phyloP scores from a whole-genome alignment of 2,888 invertebrate genomes.

The Rhorus exstirpatorius region DNA sequence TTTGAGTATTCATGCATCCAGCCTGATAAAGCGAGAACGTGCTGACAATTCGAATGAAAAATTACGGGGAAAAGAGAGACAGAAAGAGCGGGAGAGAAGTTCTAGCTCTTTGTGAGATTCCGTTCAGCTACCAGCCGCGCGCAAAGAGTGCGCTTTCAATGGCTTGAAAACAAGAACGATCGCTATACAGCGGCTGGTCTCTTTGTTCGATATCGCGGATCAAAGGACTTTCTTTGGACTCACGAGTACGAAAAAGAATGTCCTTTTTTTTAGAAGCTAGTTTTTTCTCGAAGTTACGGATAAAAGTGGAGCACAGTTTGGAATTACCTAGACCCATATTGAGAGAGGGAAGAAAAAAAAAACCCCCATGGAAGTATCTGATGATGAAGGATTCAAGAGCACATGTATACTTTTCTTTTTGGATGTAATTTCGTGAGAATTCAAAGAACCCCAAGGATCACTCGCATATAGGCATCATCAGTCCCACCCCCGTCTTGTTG shows the following conservation, averaged over 20 bases:
- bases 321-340: slow-evolving; percentile 14
- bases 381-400: neutral
- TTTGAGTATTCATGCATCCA: neutral
- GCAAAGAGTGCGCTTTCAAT: slow-evolving; percentile 33
- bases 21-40: slow-evolving; percentile 3
- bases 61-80: neutral
- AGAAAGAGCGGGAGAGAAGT: neutral
- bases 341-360: neutral
- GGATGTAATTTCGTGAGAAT: slow-evolving; percentile 72
- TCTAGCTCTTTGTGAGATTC: slow-evolving; percentile 21
- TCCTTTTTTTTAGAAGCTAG: slow-evolving; percentile 24
- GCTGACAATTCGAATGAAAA: slow-evolving; percentile 4
- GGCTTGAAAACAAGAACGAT: slow-evolving; percentile 13
- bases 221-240: slow-evolving; percentile 41
- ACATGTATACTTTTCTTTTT: slow-evolving; percentile 20
- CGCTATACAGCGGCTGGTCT: neutral
- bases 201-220: slow-evolving; percentile 37
- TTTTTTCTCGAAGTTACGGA: slow-evolving; percentile 32
- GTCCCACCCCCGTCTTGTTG: neutral
- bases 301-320: slow-evolving; percentile 32
- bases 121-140: slow-evolving; percentile 9
- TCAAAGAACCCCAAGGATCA: slow-evolving; percentile 70
- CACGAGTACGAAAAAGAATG: slow-evolving; percentile 2
- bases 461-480: slow-evolving; percentile 18
- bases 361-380: slow-evolving; percentile 8